phyloP scores from a whole-genome alignment of 2,113 vertebrate species.

The Calyptomena viridis region DNA sequence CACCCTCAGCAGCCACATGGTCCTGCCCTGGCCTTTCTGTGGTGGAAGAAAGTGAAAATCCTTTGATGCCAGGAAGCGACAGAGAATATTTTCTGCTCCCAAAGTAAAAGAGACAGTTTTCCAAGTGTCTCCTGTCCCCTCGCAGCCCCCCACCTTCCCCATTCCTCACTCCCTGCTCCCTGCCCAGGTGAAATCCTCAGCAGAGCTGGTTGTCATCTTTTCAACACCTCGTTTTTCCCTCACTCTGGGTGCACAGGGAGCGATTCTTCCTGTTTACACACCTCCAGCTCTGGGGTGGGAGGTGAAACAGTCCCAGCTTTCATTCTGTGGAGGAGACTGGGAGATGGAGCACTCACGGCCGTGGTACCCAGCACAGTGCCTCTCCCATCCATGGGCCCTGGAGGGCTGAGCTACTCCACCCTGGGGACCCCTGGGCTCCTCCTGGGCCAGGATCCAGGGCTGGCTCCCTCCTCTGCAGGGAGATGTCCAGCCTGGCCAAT shows the following conservation, averaged over 20 bases:
- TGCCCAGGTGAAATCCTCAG: slow-evolving; percentile 59
- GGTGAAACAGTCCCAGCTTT: slow-evolving; percentile 63
- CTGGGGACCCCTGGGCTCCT: fast-evolving
- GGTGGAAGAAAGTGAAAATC: slow-evolving; percentile 39
- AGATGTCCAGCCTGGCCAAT: fast-evolving
- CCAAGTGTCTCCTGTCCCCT: neutral
- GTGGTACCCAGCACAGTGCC: fast-evolving
- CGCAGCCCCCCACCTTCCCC: neutral
- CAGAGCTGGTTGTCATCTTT: slow-evolving; percentile 70
- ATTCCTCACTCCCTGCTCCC: neutral
- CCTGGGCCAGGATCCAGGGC: neutral
- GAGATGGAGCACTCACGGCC: neutral
- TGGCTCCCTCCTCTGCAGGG: neutral
- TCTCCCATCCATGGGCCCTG: neutral
- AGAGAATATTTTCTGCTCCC: slow-evolving; percentile 1
- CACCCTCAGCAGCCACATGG: neutral
- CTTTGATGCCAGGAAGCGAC: slow-evolving; percentile 61
- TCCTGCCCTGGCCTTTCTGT: slow-evolving; percentile 44
- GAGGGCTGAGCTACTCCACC: neutral
- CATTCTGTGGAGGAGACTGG: neutral
- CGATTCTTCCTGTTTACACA: slow-evolving; percentile 70
- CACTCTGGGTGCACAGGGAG: slow-evolving; percentile 43
- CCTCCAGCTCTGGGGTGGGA: neutral
- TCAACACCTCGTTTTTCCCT: slow-evolving; percentile 74
- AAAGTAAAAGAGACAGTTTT: slow-evolving; percentile 46